A percentile compares a stretch with the other conserved stretches of the same genome.
Conservation (phyloP, 2,888 invertebrate genomes). For the Brachylomia viminalis region DNA sequence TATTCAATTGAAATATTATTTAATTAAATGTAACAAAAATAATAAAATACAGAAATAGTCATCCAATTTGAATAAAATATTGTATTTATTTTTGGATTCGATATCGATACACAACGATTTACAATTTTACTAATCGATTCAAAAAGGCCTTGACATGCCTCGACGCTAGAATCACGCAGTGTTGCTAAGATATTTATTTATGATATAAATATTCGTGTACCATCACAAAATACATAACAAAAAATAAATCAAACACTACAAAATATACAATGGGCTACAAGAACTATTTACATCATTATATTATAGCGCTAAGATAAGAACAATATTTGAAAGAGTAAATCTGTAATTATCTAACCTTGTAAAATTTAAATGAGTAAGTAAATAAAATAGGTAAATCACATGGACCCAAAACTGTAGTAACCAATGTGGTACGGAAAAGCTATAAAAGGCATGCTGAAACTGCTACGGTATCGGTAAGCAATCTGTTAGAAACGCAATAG, state of each 20-base stretch:
- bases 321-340: constrained; percentile 1
- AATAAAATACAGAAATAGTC: not conserved
- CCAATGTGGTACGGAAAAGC: not conserved
- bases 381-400: not conserved
- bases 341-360: not conserved
- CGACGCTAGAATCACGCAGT: constrained; percentile 31
- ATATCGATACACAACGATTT: constrained; percentile 47
- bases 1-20: not conserved
- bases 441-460: not conserved
- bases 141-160: constrained; percentile 61
- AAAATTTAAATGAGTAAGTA: not conserved
- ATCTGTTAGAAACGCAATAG: not conserved
- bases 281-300: not conserved
- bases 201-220: too few species aligned
- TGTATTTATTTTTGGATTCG: constrained; percentile 35
- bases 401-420: not conserved
- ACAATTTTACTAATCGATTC: constrained; percentile 46
- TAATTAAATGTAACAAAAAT: not conserved
- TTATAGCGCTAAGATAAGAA: too few species aligned
- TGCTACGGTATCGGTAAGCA: not conserved
- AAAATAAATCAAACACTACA: too few species aligned
- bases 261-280: too few species aligned
- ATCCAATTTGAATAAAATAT: not conserved
- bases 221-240: too few species aligned
- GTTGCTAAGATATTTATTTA: constrained; percentile 28